Evolutionary conservation across 2,888 invertebrate genomes (phyloP).

Genomic region (Escarpia spicata): DNA sequence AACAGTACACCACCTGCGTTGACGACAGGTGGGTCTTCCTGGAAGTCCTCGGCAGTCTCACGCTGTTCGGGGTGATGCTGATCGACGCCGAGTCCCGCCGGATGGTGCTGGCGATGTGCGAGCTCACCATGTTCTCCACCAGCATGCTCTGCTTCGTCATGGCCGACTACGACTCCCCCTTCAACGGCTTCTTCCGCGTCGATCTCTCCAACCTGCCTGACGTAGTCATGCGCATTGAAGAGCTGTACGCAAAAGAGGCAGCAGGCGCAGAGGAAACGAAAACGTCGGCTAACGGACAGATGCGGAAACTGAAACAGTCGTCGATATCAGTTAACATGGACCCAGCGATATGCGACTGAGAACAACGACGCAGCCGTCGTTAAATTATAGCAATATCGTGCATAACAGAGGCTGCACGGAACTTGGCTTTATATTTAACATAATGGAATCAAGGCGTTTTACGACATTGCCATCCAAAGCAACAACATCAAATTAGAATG

Average conservation of each 20-base stretch:
- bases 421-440: background rate
- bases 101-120: constrained; percentile 52
- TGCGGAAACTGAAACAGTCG: background rate
- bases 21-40: constrained; percentile 51
- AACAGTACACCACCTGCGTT: too few species aligned
- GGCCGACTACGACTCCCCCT: constrained; percentile 42
- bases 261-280: background rate
- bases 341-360: background rate
- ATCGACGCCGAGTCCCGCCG: constrained; percentile 46
- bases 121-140: constrained; percentile 51
- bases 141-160: constrained; percentile 40
- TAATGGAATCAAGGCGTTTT: background rate
- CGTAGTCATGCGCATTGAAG: constrained; percentile 46
- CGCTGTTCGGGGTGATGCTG: constrained; percentile 51
- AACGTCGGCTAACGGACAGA: background rate
- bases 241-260: constrained; percentile 38
- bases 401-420: background rate
- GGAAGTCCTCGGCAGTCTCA: constrained; percentile 51
- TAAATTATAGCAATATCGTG: background rate
- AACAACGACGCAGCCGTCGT: background rate
- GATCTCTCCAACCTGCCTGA: constrained; percentile 48
- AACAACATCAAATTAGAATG: background rate
- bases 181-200: constrained; percentile 52
- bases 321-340: background rate
- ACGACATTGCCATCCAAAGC: background rate